phyloP scores from a whole-genome alignment of 2,797 vertebrate species.

The Falco cherrug region DNA sequence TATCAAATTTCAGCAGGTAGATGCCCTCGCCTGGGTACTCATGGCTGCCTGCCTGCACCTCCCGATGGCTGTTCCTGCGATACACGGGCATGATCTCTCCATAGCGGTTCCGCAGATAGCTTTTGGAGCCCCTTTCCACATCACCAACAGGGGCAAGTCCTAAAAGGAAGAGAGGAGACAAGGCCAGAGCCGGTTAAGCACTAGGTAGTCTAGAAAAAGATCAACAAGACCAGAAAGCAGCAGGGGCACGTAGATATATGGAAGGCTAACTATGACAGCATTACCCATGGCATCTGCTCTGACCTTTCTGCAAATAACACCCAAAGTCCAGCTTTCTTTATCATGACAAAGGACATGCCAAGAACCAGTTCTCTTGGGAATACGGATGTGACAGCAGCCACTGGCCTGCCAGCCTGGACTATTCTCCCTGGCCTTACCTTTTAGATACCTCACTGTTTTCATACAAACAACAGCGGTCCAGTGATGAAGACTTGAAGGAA shows the following conservation, averaged over 20 bases:
- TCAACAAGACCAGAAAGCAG: neutral
- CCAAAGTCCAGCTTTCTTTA: neutral
- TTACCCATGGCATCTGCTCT: neutral
- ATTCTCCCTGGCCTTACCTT: neutral
- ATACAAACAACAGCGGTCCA: neutral
- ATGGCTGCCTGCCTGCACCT: constrained; percentile 92
- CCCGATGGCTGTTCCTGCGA: constrained; percentile 92
- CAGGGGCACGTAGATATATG: neutral
- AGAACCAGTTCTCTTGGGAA: neutral
- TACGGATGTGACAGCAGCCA: neutral
- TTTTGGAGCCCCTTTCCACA: constrained; percentile 91
- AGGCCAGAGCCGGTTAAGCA: neutral
- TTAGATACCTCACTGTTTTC: neutral
- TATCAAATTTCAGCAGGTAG: constrained; percentile 97
- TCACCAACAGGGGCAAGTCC: constrained; percentile 89
- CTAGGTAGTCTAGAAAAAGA: neutral
- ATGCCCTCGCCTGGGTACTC: constrained; percentile 96
- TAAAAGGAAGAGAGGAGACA: constrained; percentile 58
- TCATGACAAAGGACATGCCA: neutral
- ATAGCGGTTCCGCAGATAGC: constrained; percentile 83
- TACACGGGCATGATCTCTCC: constrained; percentile 93
- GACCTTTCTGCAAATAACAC: neutral
- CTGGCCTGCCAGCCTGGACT: neutral
- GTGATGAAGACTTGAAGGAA: neutral
- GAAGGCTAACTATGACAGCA: neutral